These are phyloP conservation scores for Scrobipalpa atriplicella DNA, from an alignment of 2,888 invertebrate genomes.

Conservation along the genomic window DNA sequence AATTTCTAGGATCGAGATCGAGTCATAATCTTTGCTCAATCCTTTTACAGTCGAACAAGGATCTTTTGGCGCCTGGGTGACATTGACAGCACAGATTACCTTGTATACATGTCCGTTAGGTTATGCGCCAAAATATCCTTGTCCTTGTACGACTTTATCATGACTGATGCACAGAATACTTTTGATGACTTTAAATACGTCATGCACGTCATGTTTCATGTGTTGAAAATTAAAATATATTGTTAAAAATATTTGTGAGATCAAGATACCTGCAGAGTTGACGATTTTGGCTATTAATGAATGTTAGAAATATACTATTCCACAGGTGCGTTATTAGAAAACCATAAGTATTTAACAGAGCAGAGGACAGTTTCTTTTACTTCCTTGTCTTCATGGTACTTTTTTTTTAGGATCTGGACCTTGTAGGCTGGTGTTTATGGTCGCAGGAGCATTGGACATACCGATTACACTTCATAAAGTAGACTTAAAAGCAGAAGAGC, in stretches of 20 bases:
- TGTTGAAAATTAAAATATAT: too few species aligned
- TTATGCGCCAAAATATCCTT: too few species aligned
- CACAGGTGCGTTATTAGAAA: not conserved
- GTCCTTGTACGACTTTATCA: too few species aligned
- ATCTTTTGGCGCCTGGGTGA: too few species aligned
- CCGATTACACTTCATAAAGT: constrained; percentile 81
- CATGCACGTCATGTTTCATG: too few species aligned
- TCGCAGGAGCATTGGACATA: constrained; percentile 83
- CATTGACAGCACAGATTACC: too few species aligned
- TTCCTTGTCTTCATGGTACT: not conserved
- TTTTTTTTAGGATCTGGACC: constrained; percentile 76
- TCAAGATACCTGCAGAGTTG: not conserved
- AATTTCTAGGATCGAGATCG: too few species aligned
- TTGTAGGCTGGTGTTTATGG: constrained; percentile 81
- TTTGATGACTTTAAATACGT: not conserved
- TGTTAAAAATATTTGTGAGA: too few species aligned
- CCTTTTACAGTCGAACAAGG: too few species aligned
- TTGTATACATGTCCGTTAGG: too few species aligned
- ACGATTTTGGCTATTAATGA: not conserved
- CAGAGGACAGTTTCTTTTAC: not conserved
- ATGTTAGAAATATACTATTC: constrained; percentile 11
- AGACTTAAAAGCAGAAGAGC: constrained; percentile 80
- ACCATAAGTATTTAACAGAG: too few species aligned
- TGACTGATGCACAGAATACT: not conserved
- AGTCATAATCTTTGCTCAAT: too few species aligned